Percentiles rank a stretch among this genome's conserved stretches.
Conservation (phyloP, 1,140 invertebrate species). For the Tetragnatha versicolor region DNA sequence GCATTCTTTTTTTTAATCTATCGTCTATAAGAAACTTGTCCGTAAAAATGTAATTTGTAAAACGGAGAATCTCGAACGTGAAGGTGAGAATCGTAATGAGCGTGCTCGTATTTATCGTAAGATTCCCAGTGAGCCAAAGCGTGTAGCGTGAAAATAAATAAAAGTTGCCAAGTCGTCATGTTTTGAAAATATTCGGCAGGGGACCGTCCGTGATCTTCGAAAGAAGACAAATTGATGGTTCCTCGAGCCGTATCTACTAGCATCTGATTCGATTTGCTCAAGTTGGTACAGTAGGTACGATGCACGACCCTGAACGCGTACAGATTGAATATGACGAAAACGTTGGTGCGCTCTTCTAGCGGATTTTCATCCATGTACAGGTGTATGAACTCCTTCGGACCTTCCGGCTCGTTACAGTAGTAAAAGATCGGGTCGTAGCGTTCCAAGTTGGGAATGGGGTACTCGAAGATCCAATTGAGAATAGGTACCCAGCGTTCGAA, state of each 20-base stretch:
- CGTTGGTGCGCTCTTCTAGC: not conserved
- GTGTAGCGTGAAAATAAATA: conserved; percentile 7
- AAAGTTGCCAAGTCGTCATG: conserved; percentile 1
- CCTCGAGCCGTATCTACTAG: not conserved
- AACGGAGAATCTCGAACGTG: not conserved
- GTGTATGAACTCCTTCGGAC: not conserved
- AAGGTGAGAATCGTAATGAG: conserved; percentile 27
- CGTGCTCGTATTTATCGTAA: conserved; percentile 15
- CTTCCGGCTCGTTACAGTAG: not conserved
- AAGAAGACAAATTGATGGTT: not conserved
- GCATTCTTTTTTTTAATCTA: not conserved
- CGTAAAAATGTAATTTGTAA: conserved; percentile 12
- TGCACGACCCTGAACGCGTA: not conserved
- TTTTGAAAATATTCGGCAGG: not conserved
- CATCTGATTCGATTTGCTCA: not conserved
- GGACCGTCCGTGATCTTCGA: not conserved
- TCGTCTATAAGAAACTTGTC: not conserved
- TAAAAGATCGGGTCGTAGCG: not conserved
- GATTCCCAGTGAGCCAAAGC: conserved; percentile 9
- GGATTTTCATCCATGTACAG: not conserved
- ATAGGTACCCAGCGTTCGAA: not conserved
- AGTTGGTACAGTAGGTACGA: not conserved
- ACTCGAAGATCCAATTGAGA: not conserved
- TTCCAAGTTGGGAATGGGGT: not conserved
- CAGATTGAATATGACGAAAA: conserved; percentile 19